phyloP scores from a whole-genome alignment of 92 coral and sea anemone species.

The Palythoa grandiflora region DNA sequence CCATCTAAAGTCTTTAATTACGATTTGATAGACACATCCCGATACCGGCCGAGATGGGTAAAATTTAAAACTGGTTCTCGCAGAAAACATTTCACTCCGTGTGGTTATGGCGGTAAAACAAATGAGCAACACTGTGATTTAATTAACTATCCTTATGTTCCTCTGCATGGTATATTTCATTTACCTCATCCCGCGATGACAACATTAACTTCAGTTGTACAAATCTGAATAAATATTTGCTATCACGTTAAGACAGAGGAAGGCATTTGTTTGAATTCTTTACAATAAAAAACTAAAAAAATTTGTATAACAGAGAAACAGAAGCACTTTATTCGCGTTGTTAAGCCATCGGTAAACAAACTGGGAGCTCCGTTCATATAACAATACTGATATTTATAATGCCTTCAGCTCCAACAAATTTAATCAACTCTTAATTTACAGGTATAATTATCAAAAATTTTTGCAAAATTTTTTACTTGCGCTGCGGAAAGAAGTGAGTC shows the following conservation, averaged over 20 bases:
- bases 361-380: neutral
- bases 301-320: slow-evolving; percentile 18
- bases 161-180: neutral
- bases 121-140: neutral
- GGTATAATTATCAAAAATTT: too few relatives aligned
- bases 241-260: slow-evolving; percentile 35
- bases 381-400: neutral
- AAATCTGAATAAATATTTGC: slow-evolving; percentile 47
- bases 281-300: slow-evolving; percentile 20
- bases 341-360: neutral
- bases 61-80: neutral
- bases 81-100: neutral
- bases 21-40: slow-evolving; percentile 31
- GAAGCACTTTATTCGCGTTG: neutral
- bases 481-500: too few relatives aligned
- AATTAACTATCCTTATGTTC: neutral
- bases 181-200: slow-evolving; percentile 7
- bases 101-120: neutral
- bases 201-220: neutral
- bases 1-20: slow-evolving; percentile 35
- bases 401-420: too few relatives aligned
- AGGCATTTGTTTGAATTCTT: slow-evolving; percentile 38
- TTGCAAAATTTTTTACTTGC: too few relatives aligned
- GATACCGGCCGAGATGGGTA: neutral
- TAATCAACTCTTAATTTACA: too few relatives aligned